These are phyloP conservation scores for Physocephala rufipes DNA, from an alignment of 2,888 invertebrate species.

Conservation along the genomic window DNA sequence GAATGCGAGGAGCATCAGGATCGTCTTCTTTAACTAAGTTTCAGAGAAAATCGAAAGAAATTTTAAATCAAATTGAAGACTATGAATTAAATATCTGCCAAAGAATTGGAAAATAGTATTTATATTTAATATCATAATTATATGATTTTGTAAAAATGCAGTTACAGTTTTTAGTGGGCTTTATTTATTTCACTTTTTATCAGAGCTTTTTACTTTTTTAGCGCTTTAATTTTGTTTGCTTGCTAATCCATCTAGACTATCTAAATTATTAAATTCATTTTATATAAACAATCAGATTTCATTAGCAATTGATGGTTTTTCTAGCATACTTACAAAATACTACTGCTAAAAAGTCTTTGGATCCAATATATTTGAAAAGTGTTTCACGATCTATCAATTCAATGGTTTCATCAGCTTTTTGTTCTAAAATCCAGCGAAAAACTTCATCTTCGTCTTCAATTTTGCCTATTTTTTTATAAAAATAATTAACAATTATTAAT, in stretches of 20 bases:
- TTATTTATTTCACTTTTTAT: slow-evolving; percentile 15
- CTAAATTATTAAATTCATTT: not conserved
- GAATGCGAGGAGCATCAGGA: slow-evolving; percentile 78
- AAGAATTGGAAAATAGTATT: not conserved
- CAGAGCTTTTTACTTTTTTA: not conserved
- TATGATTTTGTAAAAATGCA: slow-evolving; percentile 45
- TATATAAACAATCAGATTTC: no score
- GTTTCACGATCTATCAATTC: slow-evolving; percentile 87
- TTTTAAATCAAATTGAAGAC: not conserved
- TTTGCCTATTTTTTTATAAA: slow-evolving; percentile 69
- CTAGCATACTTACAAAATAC: slow-evolving; percentile 82
- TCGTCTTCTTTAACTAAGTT: slow-evolving; percentile 81
- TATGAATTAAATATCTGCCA: not conserved
- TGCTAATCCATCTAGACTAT: not conserved
- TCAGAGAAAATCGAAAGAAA: slow-evolving; percentile 27
- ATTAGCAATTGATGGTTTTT: no score
- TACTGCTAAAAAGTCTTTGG: slow-evolving; percentile 90
- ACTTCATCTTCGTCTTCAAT: slow-evolving; percentile 82
- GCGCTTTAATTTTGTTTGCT: not conserved
- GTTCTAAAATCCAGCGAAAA: slow-evolving; percentile 89
- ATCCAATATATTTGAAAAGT: slow-evolving; percentile 84
- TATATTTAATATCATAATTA: not conserved
- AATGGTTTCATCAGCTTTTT: slow-evolving; percentile 91
- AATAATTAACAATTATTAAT: not conserved
- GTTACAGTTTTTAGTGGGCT: slow-evolving; percentile 62